Conservation (phyloP, 2,797 vertebrate genomes). For the Myotis planiceps region DNA sequence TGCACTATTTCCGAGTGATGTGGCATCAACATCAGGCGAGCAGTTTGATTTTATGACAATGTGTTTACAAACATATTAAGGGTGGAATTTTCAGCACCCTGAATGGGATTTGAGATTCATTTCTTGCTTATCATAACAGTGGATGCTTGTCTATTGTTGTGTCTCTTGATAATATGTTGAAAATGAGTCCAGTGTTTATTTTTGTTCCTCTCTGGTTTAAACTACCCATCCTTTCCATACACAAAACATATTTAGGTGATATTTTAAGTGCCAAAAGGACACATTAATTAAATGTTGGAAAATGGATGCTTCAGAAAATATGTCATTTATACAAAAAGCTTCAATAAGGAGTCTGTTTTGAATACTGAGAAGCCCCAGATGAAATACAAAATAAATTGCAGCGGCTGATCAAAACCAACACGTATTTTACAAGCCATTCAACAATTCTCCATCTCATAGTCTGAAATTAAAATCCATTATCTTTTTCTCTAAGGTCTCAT, state of each 20-base stretch:
- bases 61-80: conserved; percentile 75
- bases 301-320: conserved; percentile 56
- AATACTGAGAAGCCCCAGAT: conserved; percentile 37
- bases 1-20: conserved; percentile 66
- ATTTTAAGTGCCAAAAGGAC: conserved; percentile 62
- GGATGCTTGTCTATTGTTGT: conserved; percentile 29
- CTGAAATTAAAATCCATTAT: conserved; percentile 64
- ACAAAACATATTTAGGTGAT: conserved; percentile 49
- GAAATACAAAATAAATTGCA: conserved; percentile 62
- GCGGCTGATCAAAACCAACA: conserved; percentile 24
- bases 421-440: neutral
- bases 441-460: conserved; percentile 6
- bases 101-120: conserved; percentile 53
- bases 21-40: conserved; percentile 49
- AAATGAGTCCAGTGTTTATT: conserved; percentile 58
- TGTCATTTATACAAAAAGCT: conserved; percentile 47
- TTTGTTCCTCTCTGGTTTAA: conserved; percentile 66
- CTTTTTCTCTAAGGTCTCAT: conserved; percentile 15
- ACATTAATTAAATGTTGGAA: conserved; percentile 60
- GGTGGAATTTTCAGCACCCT: conserved; percentile 49
- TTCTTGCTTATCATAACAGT: conserved; percentile 33
- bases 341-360: conserved; percentile 54
- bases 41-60: conserved; percentile 65
- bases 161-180: conserved; percentile 55
- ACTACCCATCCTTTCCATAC: neutral